Conservation (phyloP, 92 coral and sea anemone genomes). For the Phymanthus crucifer region DNA sequence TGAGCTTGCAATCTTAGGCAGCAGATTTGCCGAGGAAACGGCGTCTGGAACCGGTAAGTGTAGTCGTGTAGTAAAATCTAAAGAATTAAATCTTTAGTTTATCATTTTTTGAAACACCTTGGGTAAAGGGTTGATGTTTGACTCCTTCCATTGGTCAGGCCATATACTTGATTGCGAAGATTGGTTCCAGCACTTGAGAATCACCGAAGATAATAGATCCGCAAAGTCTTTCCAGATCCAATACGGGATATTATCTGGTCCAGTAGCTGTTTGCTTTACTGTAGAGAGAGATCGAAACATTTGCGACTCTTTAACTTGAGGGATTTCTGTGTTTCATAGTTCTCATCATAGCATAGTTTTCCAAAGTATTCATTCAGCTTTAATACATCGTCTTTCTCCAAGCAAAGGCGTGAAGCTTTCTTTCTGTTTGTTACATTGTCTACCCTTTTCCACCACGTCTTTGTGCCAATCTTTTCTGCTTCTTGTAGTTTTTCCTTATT, state of each 20-base stretch:
- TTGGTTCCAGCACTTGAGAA: slow-evolving; percentile 41
- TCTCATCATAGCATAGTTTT: background rate
- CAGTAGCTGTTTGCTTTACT: slow-evolving; percentile 38
- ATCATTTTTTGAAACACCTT: no score
- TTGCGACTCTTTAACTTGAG: slow-evolving; percentile 20
- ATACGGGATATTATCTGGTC: slow-evolving; percentile 42
- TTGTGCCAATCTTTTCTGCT: background rate
- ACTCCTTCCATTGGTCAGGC: slow-evolving; percentile 42
- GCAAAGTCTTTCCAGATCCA: slow-evolving; percentile 46
- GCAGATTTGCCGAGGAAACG: no score
- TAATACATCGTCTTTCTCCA: background rate
- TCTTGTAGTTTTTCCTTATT: background rate
- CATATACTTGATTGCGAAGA: slow-evolving; percentile 36
- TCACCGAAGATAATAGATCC: background rate
- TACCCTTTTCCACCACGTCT: background rate
- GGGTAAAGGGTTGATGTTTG: slow-evolving; percentile 40
- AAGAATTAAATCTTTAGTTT: no score
- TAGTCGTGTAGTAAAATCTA: no score
- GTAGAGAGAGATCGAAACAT: slow-evolving; percentile 23
- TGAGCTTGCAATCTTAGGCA: no score
- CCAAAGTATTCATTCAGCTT: no score
- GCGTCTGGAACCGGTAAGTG: no score
- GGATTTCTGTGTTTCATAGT: slow-evolving; percentile 7
- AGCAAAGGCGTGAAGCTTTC: background rate
- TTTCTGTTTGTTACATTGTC: background rate